Conservation (phyloP, 2,113 vertebrate species). For the Hippocampus zosterae region DNA sequence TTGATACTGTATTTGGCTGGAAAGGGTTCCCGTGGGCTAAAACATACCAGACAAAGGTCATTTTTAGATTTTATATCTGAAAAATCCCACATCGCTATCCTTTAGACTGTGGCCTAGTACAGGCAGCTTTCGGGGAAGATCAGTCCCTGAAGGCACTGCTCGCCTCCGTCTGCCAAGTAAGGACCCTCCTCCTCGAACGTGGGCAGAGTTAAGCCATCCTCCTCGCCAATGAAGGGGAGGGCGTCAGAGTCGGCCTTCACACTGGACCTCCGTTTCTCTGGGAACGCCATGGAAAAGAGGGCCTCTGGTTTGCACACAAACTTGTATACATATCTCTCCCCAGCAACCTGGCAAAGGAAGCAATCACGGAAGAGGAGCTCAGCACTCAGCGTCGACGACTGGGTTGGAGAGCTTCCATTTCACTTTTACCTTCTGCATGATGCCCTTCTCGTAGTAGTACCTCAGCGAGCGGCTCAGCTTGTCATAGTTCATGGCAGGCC, state of each 20-base stretch:
- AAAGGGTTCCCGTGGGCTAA: neutral
- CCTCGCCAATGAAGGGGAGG: constrained; percentile 38
- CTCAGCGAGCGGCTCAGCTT: constrained; percentile 93
- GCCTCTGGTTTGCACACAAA: constrained; percentile 92
- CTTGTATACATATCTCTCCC: constrained; percentile 93
- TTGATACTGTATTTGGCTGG: neutral
- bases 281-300: constrained; percentile 93
- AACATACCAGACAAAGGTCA: neutral
- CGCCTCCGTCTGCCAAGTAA: constrained; percentile 77
- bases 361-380: neutral
- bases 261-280: constrained; percentile 87
- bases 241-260: constrained; percentile 80
- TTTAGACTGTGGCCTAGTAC: constrained; percentile 65
- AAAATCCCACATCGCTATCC: neutral
- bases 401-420: neutral
- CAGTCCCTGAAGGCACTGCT: constrained; percentile 73
- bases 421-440: constrained; percentile 92
- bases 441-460: constrained; percentile 96
- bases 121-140: constrained; percentile 79
- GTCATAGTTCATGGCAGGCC: constrained; percentile 96
- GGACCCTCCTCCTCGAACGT: constrained; percentile 81
- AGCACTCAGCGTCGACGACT: neutral
- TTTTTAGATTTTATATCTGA: neutral
- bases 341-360: constrained; percentile 77
- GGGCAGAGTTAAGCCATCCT: constrained; percentile 77